A percentile compares a stretch with the other conserved stretches of the same genome.
These are phyloP conservation scores for Sebastiscus albofasciatus DNA, from an alignment of 2,797 vertebrate genomes.

Conservation along the genomic window DNA sequence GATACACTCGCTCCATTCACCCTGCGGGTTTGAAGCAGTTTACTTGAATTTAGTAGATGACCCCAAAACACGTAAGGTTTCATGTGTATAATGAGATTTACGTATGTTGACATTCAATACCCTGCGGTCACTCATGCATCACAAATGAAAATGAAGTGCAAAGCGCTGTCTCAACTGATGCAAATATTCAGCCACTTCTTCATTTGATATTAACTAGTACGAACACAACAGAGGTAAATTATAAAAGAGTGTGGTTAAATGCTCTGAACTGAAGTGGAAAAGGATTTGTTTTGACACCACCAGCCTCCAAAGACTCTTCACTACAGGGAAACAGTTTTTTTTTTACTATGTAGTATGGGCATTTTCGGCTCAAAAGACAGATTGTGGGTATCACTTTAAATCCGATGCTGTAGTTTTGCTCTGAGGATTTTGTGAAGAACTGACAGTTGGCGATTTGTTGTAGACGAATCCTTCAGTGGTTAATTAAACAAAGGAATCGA, in stretches of 20 bases:
- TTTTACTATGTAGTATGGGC: not conserved
- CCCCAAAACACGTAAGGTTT: not conserved
- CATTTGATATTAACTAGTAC: conserved; percentile 8
- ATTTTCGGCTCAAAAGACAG: not conserved
- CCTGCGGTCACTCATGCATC: conserved; percentile 1
- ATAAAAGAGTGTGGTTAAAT: conserved; percentile 7
- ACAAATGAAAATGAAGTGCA: conserved; percentile 20
- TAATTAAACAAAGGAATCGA: conserved; percentile 54
- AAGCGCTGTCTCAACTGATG: not conserved
- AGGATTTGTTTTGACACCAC: conserved; percentile 1
- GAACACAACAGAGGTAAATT: conserved; percentile 13
- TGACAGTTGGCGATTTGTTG: conserved; percentile 9
- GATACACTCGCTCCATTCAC: not conserved
- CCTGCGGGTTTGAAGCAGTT: not conserved
- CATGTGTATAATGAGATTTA: conserved; percentile 24
- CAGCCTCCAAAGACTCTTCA: not conserved
- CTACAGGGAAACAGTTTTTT: not conserved
- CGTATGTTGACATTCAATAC: not conserved
- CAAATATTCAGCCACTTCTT: conserved; percentile 14
- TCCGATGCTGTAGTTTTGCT: not conserved
- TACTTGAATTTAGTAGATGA: conserved; percentile 11
- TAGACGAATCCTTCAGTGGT: conserved; percentile 12
- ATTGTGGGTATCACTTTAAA: not conserved
- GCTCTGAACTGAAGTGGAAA: conserved; percentile 1
- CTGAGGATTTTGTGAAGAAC: not conserved